Conservation (phyloP, 1,140 invertebrate genomes). For the Harpegnathos saltator region DNA sequence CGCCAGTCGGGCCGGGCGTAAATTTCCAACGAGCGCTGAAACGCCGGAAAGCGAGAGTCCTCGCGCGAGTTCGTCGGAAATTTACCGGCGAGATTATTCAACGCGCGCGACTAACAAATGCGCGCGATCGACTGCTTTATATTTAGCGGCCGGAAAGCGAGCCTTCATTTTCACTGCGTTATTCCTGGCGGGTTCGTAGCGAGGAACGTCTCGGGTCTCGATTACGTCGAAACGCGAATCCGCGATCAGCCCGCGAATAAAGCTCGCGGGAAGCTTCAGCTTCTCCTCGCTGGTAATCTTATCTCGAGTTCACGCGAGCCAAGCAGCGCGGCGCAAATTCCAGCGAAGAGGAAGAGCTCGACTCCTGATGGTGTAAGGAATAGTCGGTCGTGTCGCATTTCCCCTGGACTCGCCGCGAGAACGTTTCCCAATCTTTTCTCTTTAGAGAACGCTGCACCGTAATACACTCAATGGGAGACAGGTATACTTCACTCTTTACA, state of each 20-base stretch:
- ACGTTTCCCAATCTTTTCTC: conserved; percentile 30
- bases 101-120: too few relatives aligned
- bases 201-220: background rate
- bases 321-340: too few relatives aligned
- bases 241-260: too few relatives aligned
- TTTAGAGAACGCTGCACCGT: conserved; percentile 8
- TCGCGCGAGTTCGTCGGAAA: background rate
- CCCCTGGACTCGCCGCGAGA: background rate
- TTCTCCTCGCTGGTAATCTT: too few relatives aligned
- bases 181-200: background rate
- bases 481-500: background rate
- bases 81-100: conserved; percentile 27
- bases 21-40: background rate
- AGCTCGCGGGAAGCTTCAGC: too few relatives aligned
- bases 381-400: background rate
- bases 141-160: background rate
- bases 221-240: too few relatives aligned
- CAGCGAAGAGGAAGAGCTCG: background rate
- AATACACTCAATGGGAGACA: conserved; percentile 30
- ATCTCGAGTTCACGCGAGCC: too few relatives aligned
- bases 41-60: background rate
- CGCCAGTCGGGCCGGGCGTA: background rate
- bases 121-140: background rate
- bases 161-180: background rate
- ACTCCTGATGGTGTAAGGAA: background rate